Evolutionary conservation across 2,113 vertebrate species (phyloP), one percentile per base, ranked within the genome.

Genomic region (Platysteira castanea): DNA sequence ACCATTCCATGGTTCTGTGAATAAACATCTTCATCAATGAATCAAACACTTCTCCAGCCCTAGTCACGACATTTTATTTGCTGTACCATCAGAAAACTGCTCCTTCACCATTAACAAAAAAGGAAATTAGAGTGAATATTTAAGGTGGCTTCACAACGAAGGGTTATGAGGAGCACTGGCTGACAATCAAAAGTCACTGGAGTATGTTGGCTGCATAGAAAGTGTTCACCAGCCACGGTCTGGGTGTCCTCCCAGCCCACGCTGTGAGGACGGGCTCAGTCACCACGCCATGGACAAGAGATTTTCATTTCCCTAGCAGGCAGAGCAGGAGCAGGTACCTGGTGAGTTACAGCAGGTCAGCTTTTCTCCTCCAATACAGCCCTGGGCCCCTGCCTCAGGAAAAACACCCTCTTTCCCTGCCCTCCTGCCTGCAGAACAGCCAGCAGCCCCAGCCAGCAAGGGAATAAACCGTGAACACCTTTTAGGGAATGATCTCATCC

Each of bases 401-500:
- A 33, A 61, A 77, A 21, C 37, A 12, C 15, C 46, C 20, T 77
- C 54, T 21, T 54, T 44, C 35, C 53, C 47, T 71, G 26, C 75
- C 57, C 79, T 57, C 28, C n/a, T 73, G 76, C 50, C 41, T 16
- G n/a, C 49, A 76, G 67, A 44, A 22, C 35, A 12, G 67, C 65
- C 18, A 39, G 65, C 84, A 92, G 69, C 52, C 42, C 69, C 87
- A 52, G 74, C 50, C 90, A 91, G 71, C 76, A 5, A 61, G 41
- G 63, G 84, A 92, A 85, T 53, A 71, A 95, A 92, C 82, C 17
- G 21, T 44, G 1, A 95, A 77, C 92, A 92, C 90, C 90, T 95
- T 90, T 42, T 46, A 90, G 82, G 79, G 82, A 86, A 92, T 94
- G 86, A 95, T 77, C 79, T 97, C 90, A 94, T 94, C 59, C 79